phyloP scores from a whole-genome alignment of 2,797 vertebrate genomes.

The Mionectes olivaceus region DNA sequence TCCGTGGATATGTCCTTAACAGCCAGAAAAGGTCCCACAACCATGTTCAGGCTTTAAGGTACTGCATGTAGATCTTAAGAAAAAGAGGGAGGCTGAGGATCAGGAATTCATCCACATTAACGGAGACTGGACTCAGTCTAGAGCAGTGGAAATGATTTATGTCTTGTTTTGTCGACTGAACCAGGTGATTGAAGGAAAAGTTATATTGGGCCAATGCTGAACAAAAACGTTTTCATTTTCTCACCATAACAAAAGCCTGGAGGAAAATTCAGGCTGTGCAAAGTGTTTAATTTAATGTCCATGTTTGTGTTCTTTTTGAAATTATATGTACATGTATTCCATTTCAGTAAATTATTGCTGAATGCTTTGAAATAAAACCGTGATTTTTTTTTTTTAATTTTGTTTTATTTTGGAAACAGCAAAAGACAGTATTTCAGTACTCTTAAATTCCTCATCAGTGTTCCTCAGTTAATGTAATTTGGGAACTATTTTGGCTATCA shows the following conservation, averaged over 20 bases:
- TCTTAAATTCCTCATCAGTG: not conserved
- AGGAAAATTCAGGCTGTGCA: not conserved
- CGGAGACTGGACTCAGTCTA: not conserved
- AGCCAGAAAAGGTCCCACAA: not conserved
- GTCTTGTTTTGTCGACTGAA: slow-evolving; percentile 15
- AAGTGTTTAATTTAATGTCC: slow-evolving; percentile 20
- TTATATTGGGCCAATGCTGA: slow-evolving; percentile 11
- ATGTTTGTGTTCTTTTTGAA: not conserved
- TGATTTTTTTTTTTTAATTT: not conserved
- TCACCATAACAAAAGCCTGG: slow-evolving; percentile 43
- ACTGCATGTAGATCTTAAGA: fast-evolving
- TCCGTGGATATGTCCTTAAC: not conserved
- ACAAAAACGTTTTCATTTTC: slow-evolving; percentile 35
- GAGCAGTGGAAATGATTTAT: not conserved
- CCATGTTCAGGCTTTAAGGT: not conserved
- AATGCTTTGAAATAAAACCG: not conserved
- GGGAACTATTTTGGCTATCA: not conserved
- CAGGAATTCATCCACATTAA: not conserved
- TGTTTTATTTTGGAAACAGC: not conserved
- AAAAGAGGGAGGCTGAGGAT: not conserved
- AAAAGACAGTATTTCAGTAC: not conserved
- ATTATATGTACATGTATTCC: not conserved
- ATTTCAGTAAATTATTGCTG: slow-evolving; percentile 28
- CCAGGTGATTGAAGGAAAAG: slow-evolving; percentile 11
- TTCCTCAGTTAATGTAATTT: slow-evolving; percentile 5